phyloP scores from a whole-genome alignment of 2,888 invertebrate genomes.

The Hartigia nigra region DNA sequence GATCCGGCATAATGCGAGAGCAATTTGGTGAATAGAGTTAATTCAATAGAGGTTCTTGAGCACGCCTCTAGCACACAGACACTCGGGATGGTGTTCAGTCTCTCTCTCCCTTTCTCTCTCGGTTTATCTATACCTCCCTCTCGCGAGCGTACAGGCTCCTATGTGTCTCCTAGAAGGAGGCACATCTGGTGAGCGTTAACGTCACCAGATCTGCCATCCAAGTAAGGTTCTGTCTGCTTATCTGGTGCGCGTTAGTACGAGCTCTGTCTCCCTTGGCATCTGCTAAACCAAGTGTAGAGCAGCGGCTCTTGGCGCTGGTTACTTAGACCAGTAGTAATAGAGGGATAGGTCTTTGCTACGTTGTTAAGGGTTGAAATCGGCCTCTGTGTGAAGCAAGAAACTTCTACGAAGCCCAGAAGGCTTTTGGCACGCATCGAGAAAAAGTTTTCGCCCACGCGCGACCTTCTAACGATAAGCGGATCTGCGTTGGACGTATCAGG shows the following conservation, averaged over 20 bases:
- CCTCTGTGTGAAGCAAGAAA: neutral
- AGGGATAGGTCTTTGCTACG: neutral
- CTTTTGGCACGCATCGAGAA: neutral
- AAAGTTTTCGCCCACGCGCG: constrained; percentile 1
- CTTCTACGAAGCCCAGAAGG: neutral
- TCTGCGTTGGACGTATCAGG: neutral
- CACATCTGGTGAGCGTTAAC: constrained; percentile 15
- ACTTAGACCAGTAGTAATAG: neutral
- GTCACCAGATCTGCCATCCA: neutral
- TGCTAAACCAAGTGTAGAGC: neutral
- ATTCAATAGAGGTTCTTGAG: constrained; percentile 51
- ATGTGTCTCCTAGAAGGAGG: constrained; percentile 8
- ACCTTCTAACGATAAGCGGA: neutral
- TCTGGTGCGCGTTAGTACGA: neutral
- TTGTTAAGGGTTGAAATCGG: neutral
- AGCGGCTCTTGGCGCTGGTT: neutral
- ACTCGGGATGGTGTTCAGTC: neutral
- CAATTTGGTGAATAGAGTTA: constrained; percentile 56
- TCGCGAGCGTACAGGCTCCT: neutral
- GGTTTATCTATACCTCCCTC: neutral
- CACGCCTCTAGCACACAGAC: constrained; percentile 29
- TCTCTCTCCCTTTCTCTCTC: neutral
- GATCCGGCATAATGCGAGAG: constrained; percentile 55
- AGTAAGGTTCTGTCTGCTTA: neutral
- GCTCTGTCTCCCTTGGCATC: neutral